These are phyloP conservation scores for Neolamprologus falcicula DNA, from an alignment of 2,113 vertebrate genomes.

Conservation along the genomic window DNA sequence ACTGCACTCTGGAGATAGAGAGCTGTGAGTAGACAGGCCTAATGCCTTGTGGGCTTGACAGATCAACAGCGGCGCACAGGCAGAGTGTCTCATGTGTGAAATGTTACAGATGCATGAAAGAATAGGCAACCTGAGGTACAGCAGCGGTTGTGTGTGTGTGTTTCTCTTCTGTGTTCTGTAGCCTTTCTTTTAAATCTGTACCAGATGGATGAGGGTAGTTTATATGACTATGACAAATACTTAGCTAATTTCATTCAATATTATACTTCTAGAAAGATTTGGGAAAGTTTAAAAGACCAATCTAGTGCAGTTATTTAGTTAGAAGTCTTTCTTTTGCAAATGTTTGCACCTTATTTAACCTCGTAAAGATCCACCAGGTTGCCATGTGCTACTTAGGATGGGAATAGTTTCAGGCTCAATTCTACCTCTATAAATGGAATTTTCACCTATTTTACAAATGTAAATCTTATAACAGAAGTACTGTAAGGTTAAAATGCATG, in stretches of 20 bases:
- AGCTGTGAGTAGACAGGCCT: slow-evolving; percentile 82
- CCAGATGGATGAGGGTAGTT: neutral
- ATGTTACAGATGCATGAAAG: neutral
- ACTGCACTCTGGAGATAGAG: slow-evolving; percentile 93
- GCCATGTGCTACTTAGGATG: neutral
- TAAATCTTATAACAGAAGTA: neutral
- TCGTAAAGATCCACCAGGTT: neutral
- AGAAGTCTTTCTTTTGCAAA: neutral
- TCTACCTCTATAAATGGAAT: neutral
- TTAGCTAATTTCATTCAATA: neutral
- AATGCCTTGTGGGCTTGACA: neutral
- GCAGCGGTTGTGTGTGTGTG: neutral
- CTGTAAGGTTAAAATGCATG: neutral
- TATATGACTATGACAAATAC: neutral
- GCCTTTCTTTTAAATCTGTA: neutral
- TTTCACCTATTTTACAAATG: neutral
- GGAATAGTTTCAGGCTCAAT: neutral
- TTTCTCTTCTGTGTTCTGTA: neutral
- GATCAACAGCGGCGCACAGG: neutral
- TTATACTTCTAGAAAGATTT: neutral
- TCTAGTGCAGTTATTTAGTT: neutral
- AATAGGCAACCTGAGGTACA: neutral
- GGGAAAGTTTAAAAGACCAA: neutral
- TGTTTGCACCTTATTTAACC: neutral
- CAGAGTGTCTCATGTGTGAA: neutral